Conservation (phyloP, 2,888 invertebrate species). For the Rhingia campestris region DNA sequence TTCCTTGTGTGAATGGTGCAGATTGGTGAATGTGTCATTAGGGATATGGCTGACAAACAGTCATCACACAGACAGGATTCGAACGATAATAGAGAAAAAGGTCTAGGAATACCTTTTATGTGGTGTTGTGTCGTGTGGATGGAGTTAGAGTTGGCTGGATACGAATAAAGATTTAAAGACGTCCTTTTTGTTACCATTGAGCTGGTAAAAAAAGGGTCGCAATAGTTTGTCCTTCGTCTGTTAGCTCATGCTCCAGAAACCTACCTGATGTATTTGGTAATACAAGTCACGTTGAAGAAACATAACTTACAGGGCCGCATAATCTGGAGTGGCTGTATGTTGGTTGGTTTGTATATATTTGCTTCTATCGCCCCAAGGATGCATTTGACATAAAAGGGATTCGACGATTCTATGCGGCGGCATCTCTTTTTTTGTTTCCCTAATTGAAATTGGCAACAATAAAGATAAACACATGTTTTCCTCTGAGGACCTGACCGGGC, state of each 20-base stretch:
- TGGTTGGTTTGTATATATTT: conserved; percentile 9
- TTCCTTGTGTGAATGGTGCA: conserved; percentile 4
- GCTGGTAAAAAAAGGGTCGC: conserved; percentile 23
- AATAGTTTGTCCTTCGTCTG: neutral
- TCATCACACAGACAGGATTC: conserved; percentile 27
- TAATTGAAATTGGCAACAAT: conserved; percentile 63
- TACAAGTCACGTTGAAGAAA: conserved; percentile 53
- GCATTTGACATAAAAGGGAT: conserved; percentile 64
- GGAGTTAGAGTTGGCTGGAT: neutral
- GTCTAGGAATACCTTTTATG: conserved; percentile 9
- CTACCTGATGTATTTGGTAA: conserved; percentile 53
- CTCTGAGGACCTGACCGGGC: no score
- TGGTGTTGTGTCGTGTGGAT: neutral
- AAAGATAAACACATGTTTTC: conserved; percentile 47
- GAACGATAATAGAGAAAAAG: conserved; percentile 28
- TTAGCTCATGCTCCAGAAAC: no score
- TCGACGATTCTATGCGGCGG: conserved; percentile 33
- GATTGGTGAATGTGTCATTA: conserved; percentile 32
- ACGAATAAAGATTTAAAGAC: conserved; percentile 7
- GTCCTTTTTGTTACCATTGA: conserved; percentile 26
- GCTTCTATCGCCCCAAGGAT: conserved; percentile 46
- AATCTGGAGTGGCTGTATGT: conserved; percentile 1
- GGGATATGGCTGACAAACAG: conserved; percentile 30
- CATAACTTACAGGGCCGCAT: neutral
- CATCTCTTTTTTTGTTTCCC: conserved; percentile 33